Evolutionary conservation across 2,888 invertebrate genomes (phyloP).

Genomic region (Andricus curvator): DNA sequence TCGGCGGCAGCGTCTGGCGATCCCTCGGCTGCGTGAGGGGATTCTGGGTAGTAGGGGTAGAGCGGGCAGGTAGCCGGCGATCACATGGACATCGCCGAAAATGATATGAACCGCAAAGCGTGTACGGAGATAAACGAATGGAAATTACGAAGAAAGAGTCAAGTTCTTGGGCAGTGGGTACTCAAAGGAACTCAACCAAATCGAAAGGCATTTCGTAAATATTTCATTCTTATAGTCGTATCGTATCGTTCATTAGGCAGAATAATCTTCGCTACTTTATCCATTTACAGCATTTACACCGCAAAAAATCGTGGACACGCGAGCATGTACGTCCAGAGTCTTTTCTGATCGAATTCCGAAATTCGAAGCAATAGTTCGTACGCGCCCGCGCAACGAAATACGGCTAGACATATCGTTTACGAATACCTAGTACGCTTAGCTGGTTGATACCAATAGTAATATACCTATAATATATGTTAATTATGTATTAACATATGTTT

Average conservation of each 20-base stretch:
- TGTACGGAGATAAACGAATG: slow-evolving; percentile 25
- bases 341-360: background rate
- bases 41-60: too few relatives aligned
- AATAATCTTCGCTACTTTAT: slow-evolving; percentile 41
- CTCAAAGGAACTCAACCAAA: slow-evolving; percentile 22
- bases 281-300: slow-evolving; percentile 52
- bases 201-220: slow-evolving; percentile 27
- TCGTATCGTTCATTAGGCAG: slow-evolving; percentile 32
- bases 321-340: slow-evolving; percentile 34
- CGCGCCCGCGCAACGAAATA: slow-evolving; percentile 24
- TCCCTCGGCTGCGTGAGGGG: too few relatives aligned
- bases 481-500: slow-evolving; percentile 54
- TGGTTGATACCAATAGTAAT: slow-evolving; percentile 43
- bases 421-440: slow-evolving; percentile 39
- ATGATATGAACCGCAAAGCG: slow-evolving; percentile 36
- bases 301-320: slow-evolving; percentile 42
- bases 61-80: too few relatives aligned
- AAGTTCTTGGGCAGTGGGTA: slow-evolving; percentile 13
- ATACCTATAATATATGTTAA: slow-evolving; percentile 42
- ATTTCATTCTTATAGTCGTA: slow-evolving; percentile 31
- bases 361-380: slow-evolving; percentile 30
- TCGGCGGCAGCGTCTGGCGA: too few relatives aligned
- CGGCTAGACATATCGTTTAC: slow-evolving; percentile 38
- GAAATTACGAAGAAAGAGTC: slow-evolving; percentile 36
- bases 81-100: background rate